Base-by-base conservation (phyloP, 2,888 invertebrate species). In the Villa cingulata region DNA sequence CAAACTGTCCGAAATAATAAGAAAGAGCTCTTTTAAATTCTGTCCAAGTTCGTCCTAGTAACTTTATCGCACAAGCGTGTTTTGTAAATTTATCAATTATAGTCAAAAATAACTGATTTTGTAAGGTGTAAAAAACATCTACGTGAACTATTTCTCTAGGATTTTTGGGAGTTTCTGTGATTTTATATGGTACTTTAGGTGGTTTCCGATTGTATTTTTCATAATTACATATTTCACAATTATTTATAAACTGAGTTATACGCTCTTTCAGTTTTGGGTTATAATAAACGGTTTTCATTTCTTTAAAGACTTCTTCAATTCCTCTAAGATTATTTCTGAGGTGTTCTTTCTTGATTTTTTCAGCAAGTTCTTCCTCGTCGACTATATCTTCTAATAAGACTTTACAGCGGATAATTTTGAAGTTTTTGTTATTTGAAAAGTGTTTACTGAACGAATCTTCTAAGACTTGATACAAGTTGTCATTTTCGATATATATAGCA, bases 31-130 rank as follows among this genome's bases (percentile, higher is more conserved):
- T 42, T 45, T 48, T 43, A 20, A 46, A 45, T 29, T 50, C 45
- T 17, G n/a, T 23, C 50, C 45, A 51, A 9, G 42, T 45, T 45
- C 50, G 41, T 15, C 20, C 19, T 17, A 37, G 14, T 27, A 50
- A 19, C 18, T 40, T 41, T 3, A 48, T 44, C 14, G 50, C 50
- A 18, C 41, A 37, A 2, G 46, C 50, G 41, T 40, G 41, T 16
- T 50, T 50, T 10, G 42, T 42, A 16, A 48, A 46, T 36, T 47
- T 49, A 17, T 51, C 49, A 9, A 51, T 49, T 9, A 49, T n/a
- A 2, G 46, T 51, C 15, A 51, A 5, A 37, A 49, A 51, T 5
- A 41, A 12, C 16, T 39, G 39, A 14, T 48, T 48, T 41, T 37
- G 23, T 16, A 47, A 32, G 14, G 16, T 42, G 32, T 48, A 48